Base-by-base conservation (phyloP, 2,797 vertebrate genomes). In the Sebastes matsubarae region DNA sequence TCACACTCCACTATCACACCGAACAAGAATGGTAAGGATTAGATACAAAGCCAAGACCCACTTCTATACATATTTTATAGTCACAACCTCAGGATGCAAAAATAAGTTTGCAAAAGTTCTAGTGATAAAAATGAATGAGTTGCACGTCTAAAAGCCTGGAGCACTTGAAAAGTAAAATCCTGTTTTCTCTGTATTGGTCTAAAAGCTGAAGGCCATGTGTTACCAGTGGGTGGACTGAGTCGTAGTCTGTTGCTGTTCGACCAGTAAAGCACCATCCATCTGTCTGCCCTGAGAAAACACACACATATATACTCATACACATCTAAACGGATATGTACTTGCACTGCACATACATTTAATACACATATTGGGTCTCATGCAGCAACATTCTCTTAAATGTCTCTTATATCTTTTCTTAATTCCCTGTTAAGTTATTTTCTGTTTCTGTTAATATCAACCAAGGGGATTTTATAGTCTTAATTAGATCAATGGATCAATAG, bases 231-330 rank as follows among this genome's bases (percentile, higher is more conserved):
- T 38, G 34, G 67, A 79, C 68, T 66, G 72, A 66, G 54, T 5
- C 10, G 30, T 29, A 58, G n/a, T 79, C 42, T 70, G 32, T 55
- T 60, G 38, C 55, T 67, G 36, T 75, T 82, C 29, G 16, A 63
- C 32, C 52, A 58, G 32, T 60, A 7, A 38, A 42, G 58, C 72
- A 65, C n/a, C 27, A 55, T 75, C 67, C n/a, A 68, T 75, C 77
- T 52, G 38, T 66, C 64, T 54, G 9, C 60, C 16, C 27, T 36
- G 20, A 77, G n/a, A 80, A 32, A 66, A 71, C 54, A 65, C 5
- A 32, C 3, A 25, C 5, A 27, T 13, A 4, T 20, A 29, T 11
- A 67, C 29, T 52, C 20, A 24, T 6, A 57, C 55, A 57, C 16
- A 50, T 50, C 0, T 20, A 50, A 20, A 50, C 18, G 2, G 46